phyloP scores from a whole-genome alignment of 2,797 vertebrate species.

The Mustela erminea region DNA sequence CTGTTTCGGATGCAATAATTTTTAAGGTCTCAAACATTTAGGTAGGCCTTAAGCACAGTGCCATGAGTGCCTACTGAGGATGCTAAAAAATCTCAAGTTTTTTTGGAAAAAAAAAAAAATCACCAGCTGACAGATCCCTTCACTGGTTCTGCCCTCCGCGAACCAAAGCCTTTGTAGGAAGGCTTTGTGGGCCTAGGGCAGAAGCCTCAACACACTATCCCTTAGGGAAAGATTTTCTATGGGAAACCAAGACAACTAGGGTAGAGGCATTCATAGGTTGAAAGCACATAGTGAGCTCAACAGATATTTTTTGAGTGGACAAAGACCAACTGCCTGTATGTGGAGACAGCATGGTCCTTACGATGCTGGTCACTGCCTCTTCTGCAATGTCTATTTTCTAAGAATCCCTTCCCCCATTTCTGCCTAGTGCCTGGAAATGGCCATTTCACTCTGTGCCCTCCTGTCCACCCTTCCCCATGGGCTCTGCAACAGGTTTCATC shows the following conservation, averaged over 20 bases:
- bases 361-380: not conserved
- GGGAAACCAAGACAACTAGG: not conserved
- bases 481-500: not conserved
- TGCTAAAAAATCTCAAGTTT: not conserved
- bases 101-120: not conserved
- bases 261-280: not conserved
- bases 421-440: not conserved
- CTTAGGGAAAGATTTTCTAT: not conserved
- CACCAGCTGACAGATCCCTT: not conserved
- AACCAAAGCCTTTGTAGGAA: not conserved
- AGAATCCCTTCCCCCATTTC: not conserved
- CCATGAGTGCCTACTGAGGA: not conserved
- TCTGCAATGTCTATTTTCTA: not conserved
- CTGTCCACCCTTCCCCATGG: not conserved
- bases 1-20: not conserved
- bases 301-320: not conserved
- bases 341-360: not conserved
- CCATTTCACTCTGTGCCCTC: not conserved
- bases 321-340: not conserved
- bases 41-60: not conserved
- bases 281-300: not conserved
- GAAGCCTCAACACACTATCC: not conserved
- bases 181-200: not conserved
- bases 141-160: not conserved
- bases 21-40: constrained; percentile 40